Evolutionary conservation across 2,113 vertebrate species (phyloP).

Genomic region (Nanorana parkeri): DNA sequence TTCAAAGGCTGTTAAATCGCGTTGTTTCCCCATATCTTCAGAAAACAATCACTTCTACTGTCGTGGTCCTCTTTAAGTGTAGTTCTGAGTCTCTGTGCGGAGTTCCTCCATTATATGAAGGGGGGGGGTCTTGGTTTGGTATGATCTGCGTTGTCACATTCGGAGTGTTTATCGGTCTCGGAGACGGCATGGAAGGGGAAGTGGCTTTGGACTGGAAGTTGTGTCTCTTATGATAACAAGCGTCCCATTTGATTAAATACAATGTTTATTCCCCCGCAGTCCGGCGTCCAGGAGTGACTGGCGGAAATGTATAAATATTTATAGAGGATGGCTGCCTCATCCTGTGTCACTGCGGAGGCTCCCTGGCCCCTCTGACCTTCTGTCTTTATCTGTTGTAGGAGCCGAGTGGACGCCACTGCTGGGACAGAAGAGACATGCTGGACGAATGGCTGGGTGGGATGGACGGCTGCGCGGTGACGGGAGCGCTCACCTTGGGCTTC

Average conservation of each 20-base stretch:
- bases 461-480: neutral
- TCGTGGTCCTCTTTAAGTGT: too few species aligned
- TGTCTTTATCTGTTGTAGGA: neutral
- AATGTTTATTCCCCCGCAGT: neutral
- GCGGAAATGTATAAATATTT: slow-evolving; percentile 25
- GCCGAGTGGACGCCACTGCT: neutral
- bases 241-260: neutral
- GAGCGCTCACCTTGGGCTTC: neutral
- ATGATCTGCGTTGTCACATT: too few species aligned
- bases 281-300: neutral
- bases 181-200: too few species aligned
- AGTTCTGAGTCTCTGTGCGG: too few species aligned
- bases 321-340: neutral
- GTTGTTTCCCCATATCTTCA: too few species aligned
- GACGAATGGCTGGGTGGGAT: neutral
- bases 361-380: neutral
- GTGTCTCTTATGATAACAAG: slow-evolving; percentile 18
- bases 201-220: neutral
- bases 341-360: slow-evolving; percentile 16
- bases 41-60: too few species aligned
- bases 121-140: too few species aligned
- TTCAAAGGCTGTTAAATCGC: too few species aligned
- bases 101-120: too few species aligned
- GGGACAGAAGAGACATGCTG: neutral
- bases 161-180: too few species aligned